Base-by-base conservation (phyloP, 2,888 invertebrate genomes). In the Ceriagrion tenellum region DNA sequence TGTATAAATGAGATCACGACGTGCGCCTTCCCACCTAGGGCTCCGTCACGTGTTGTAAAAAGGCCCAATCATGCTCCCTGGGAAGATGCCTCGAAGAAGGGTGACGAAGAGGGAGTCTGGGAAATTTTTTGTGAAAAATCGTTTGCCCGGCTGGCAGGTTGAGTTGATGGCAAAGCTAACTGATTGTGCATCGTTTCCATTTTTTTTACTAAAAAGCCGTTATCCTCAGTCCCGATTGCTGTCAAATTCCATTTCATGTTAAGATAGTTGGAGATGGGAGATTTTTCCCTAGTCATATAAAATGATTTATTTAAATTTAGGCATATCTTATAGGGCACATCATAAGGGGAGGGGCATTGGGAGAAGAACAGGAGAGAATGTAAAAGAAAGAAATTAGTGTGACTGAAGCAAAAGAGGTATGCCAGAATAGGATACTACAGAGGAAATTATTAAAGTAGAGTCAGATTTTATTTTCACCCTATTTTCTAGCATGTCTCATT, bases 1-100 rank as follows among this genome's bases (percentile, higher is more conserved):
- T 88, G 88, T 47, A 88, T 88, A 88, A 88, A 88, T 88, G 88
- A 88, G 40, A 88, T 88, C 88, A 88, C 88, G 88, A 88, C 88
- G 18, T 88, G 4, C 23, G 26, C 88, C 47, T 47, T 8, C 40
- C 47, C 40, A 26, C 26, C 26, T 18, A 23, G 69, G 26, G 26
- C 10, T 20, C 23, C 8, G 47, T 8, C 47, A 8, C 47, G 2
- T 8, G 69, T n/a, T 10, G 23, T 8, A n/a, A 69, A 81, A 81
- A 26, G 88, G n/a, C 47, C 88, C 88, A 88, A 88, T 88, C 88
- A 88, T 88, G 88, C 88, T 47, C 69, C 69, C 69, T 69, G 8
- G 69, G 26, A 69, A 69, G 69, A 69, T 69, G 26, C 23, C 16
- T 47, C 8, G 8, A 47, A 47, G 8, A n/a, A n/a, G 69, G 69